Percentiles rank a stretch among this genome's conserved stretches.
Conservation (phyloP, 1,140 invertebrate genomes). For the Xylocopa sonorina region DNA sequence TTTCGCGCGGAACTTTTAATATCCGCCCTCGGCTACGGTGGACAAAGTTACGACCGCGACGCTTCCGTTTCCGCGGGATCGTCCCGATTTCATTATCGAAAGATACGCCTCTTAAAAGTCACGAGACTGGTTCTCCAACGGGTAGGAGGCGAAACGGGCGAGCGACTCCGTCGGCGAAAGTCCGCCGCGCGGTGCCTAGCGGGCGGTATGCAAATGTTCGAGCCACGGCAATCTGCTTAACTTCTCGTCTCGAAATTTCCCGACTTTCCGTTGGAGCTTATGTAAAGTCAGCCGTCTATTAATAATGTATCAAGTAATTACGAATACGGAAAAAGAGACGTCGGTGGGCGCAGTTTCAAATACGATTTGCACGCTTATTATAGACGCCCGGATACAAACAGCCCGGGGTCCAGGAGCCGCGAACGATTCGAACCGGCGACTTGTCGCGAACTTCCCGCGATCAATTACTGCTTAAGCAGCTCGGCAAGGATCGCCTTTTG, state of each 20-base stretch:
- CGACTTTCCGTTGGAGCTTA: conserved; percentile 73
- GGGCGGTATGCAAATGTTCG: conserved; percentile 77
- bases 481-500: too few relatives aligned
- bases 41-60: not conserved
- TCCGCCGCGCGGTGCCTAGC: conserved; percentile 29
- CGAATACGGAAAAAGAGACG: conserved; percentile 72
- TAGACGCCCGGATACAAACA: conserved; percentile 26
- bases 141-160: conserved; percentile 29
- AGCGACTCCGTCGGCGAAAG: conserved; percentile 26
- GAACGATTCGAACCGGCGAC: not conserved
- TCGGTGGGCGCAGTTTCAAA: conserved; percentile 45
- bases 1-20: not conserved
- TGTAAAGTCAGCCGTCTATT: conserved; percentile 79
- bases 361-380: conserved; percentile 46
- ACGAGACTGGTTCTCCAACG: conserved; percentile 35
- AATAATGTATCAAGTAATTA: conserved; percentile 81
- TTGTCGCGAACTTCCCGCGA: not conserved
- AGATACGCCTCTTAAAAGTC: conserved; percentile 40
- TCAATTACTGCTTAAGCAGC: too few relatives aligned
- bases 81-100: conserved; percentile 44
- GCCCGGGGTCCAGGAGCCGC: too few relatives aligned
- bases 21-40: not conserved
- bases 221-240: conserved; percentile 78
- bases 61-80: not conserved
- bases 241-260: conserved; percentile 75